These are phyloP conservation scores for Tiliacea citrago DNA, from an alignment of 2,888 invertebrate genomes.

Conservation along the genomic window DNA sequence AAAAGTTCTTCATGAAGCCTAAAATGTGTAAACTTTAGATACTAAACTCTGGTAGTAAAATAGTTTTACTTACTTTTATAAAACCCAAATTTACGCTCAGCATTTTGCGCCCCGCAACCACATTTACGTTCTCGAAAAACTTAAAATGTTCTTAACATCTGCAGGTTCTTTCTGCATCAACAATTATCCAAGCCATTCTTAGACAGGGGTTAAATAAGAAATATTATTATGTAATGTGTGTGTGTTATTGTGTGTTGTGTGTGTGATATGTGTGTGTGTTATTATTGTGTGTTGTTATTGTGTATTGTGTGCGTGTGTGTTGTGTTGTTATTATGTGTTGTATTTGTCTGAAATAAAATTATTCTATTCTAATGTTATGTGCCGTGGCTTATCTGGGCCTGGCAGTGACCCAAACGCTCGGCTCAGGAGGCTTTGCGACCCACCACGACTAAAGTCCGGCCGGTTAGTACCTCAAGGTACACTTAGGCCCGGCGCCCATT, in stretches of 20 bases:
- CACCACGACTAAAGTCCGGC: constrained; percentile 76
- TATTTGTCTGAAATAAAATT: no score
- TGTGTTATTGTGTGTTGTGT: no score
- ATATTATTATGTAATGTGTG: no score
- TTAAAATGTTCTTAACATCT: constrained; percentile 31
- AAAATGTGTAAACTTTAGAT: constrained; percentile 30
- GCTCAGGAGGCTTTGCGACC: constrained; percentile 72
- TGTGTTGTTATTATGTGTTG: no score
- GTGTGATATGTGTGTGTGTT: no score
- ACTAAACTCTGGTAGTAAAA: constrained; percentile 38
- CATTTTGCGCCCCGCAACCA: constrained; percentile 6
- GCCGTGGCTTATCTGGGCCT: constrained; percentile 75
- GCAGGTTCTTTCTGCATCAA: constrained; percentile 45
- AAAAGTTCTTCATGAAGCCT: constrained; percentile 40
- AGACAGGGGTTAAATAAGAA: constrained; percentile 73
- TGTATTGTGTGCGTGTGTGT: no score
- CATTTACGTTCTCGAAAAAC: constrained; percentile 11
- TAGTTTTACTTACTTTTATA: constrained; percentile 31
- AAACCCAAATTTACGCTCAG: constrained; percentile 7
- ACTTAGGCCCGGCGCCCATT: no score
- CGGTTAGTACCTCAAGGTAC: constrained; percentile 74
- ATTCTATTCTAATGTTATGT: constrained; percentile 73
- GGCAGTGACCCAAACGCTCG: constrained; percentile 78
- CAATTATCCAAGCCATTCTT: constrained; percentile 51
- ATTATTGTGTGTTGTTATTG: no score